Evolutionary conservation across 2,888 invertebrate genomes (phyloP), one percentile per base, ranked within the genome.

Genomic region (Nesidiocoris tenuis): DNA sequence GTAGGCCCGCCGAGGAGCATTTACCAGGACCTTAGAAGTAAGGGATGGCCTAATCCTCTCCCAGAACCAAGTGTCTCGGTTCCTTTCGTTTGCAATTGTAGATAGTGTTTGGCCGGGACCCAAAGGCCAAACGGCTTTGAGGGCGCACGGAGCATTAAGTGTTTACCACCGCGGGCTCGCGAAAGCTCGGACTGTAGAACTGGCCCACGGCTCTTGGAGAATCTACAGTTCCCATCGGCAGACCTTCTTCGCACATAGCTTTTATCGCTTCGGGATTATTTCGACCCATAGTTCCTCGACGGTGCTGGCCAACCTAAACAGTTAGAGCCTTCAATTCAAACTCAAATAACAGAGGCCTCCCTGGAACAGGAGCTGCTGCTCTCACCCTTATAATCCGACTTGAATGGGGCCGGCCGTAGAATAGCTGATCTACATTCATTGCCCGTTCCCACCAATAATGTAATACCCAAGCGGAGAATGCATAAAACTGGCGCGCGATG

Each of bases 81-180:
- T 39, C 39, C 39, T 39, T 39, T 39, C 21, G 9, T 55, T 56
- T 56, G 56, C 67, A 67, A 67, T 67, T 67, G 67, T 67, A 67
- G 67, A 67, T 67, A 67, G 67, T 67, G 67, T 67, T 67, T 67
- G 67, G 67, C 67, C 67, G 22, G 22, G 39, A 55, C 67, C 67
- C 67, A 67, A 67, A 67, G 67, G 67, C 67, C 67, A 56, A 54
- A 55, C 67, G 55, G 39, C 39, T 39, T 39, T 39, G 39, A 39
- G 39, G 39, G 39, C 12, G 39, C 39, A 12, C 39, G 39, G 12
- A 39, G 39, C 39, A 39, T 39, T 56, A 55, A 67, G 56, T 67
- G 67, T 67, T 67, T 67, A 56, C 67, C 67, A 56, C 21, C 54
- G 67, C 39, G 12, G 39, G 39, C 12, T 12, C 39, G 39, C 39